Conservation (phyloP, 2,113 vertebrate genomes). For the Clarias magur region DNA sequence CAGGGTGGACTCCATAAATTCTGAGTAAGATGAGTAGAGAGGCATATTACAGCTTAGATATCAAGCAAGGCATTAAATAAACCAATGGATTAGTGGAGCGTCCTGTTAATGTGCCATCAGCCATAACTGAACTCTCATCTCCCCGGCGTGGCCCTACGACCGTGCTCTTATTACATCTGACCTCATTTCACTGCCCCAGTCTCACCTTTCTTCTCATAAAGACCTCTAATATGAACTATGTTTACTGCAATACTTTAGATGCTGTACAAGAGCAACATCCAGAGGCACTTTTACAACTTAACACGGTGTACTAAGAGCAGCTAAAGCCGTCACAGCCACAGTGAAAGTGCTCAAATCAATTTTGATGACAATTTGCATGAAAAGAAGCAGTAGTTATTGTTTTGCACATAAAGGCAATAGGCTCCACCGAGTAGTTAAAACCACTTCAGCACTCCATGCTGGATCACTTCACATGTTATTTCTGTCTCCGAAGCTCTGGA, state of each 20-base stretch:
- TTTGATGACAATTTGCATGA: neutral
- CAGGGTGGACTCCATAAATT: slow-evolving; percentile 20
- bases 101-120: slow-evolving; percentile 17
- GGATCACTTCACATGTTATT: slow-evolving; percentile 50
- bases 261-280: neutral
- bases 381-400: neutral
- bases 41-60: slow-evolving; percentile 18
- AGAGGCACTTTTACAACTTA: neutral
- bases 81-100: slow-evolving; percentile 38
- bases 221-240: neutral
- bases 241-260: slow-evolving; percentile 15
- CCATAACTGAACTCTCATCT: slow-evolving; percentile 25
- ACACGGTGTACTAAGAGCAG: neutral
- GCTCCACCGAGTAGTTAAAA: slow-evolving; percentile 18
- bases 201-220: slow-evolving; percentile 20
- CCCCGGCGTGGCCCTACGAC: slow-evolving; percentile 26
- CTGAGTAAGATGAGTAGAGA: neutral
- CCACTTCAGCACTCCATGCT: slow-evolving; percentile 25
- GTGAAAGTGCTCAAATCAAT: slow-evolving; percentile 4
- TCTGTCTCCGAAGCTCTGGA: slow-evolving; percentile 49
- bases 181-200: slow-evolving; percentile 35
- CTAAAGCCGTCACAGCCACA: neutral
- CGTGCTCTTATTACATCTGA: slow-evolving; percentile 40
- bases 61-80: slow-evolving; percentile 21
- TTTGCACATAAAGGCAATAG: slow-evolving; percentile 12